phyloP scores from a whole-genome alignment of 2,888 invertebrate species.

The Heterodera filipjevi region DNA sequence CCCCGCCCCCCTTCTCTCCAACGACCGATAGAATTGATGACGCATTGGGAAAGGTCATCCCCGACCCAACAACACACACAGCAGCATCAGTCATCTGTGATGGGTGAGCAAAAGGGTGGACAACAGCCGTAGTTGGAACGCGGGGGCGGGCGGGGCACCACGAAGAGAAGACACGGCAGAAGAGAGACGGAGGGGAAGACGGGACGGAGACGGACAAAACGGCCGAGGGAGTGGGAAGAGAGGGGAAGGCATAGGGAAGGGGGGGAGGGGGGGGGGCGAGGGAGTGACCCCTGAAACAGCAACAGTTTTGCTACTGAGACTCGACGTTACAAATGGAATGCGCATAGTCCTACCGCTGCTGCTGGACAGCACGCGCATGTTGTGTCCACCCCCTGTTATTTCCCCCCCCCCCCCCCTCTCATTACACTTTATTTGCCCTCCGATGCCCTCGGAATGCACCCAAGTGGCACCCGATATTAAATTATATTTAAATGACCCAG shows the following conservation, averaged over 20 bases:
- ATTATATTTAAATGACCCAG: not conserved
- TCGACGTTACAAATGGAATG: no score
- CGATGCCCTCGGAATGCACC: not conserved
- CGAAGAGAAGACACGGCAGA: no score
- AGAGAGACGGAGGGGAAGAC: no score
- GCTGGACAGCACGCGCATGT: not conserved
- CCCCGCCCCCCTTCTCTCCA: not conserved
- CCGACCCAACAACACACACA: not conserved
- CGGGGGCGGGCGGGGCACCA: no score
- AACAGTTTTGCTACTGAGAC: no score
- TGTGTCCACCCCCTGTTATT: not conserved
- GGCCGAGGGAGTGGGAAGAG: not conserved
- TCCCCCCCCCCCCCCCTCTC: not conserved
- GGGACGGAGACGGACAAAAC: not conserved
- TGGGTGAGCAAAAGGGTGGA: not conserved
- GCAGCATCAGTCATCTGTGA: not conserved
- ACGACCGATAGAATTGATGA: not conserved
- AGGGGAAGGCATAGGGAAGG: not conserved
- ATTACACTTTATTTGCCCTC: not conserved
- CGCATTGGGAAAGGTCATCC: constrained; percentile 4
- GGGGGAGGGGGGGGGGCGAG: not conserved
- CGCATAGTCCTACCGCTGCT: no score
- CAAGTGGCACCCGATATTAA: not conserved
- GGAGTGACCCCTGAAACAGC: not conserved
- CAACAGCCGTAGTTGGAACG: no score